Evolutionary conservation across 2,888 invertebrate species (phyloP), one percentile per base, ranked within the genome.

Genomic region (Cylloceria caligata): DNA sequence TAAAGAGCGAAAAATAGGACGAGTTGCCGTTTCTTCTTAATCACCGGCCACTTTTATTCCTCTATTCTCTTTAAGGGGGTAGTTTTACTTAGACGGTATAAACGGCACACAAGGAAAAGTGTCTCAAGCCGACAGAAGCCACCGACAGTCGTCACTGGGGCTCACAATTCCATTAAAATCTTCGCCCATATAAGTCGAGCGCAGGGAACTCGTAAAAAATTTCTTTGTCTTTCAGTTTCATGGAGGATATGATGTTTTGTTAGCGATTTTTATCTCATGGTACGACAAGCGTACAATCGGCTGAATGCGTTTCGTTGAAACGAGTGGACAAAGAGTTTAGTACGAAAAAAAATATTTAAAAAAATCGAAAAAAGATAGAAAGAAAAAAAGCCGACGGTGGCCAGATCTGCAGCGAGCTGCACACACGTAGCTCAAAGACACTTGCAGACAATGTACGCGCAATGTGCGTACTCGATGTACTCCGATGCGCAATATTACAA

Each of bases 401-500:
- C 80, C 80, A 80, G 69, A 69, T 4, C 62, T 62, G 34, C 62
- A 47, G 27, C 52, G 68, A 52, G 47, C 57, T 7, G n/a, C n/a
- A 34, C 60, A 19, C 9, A 16, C 19, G 60, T 34, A 34, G 4
- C 19, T 60, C 30, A 36, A 16, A 16, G 60, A 60, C 60, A 34
- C 34, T 36, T 60, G 60, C 60, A 45, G 47, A 39, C 68, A 42
- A 52, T 47, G 39, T 60, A 57, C 73, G 36, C 57, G 57, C 49
- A 49, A 47, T 49, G 16, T 16, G 60, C 65, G 45, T 57, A 57
- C 45, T 36, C 75, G 75, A 52, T 67, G 42, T 55, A 67, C 39
- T 67, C 55, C 45, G 57, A 67, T 72, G 72, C 72, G 72, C 74
- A 82, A 78, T 67, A 74, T 75, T 74, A 78, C 47, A 39, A 60